These are phyloP conservation scores for Psittacara wagleri DNA, from an alignment of 2,113 vertebrate species.

Conservation along the genomic window DNA sequence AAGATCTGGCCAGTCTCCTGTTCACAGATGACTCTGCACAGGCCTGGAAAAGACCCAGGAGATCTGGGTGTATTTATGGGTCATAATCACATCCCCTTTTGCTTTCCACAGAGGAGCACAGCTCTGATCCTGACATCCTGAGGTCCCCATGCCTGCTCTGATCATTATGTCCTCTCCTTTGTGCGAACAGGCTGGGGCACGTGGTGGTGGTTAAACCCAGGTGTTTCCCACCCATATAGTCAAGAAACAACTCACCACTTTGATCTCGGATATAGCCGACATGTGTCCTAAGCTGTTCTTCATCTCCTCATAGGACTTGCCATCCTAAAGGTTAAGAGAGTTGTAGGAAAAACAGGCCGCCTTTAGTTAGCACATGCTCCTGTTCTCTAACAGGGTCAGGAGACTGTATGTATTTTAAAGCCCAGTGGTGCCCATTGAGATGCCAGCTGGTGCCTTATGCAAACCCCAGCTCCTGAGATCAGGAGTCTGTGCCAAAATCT, in stretches of 20 bases:
- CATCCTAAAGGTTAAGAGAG: slow-evolving; percentile 73
- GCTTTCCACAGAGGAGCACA: background rate
- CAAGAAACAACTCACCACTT: slow-evolving; percentile 78
- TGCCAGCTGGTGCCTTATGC: background rate
- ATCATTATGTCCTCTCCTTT: background rate
- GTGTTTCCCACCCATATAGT: background rate
- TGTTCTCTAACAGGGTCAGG: background rate
- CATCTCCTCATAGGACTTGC: slow-evolving; percentile 82
- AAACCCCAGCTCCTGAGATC: background rate
- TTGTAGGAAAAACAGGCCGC: background rate
- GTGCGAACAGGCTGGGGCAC: background rate
- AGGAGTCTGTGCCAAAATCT: background rate
- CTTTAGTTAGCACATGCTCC: background rate
- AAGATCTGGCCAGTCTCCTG: background rate
- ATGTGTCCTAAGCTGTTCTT: slow-evolving; percentile 77
- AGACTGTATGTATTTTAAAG: background rate
- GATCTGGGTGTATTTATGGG: background rate
- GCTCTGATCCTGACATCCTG: background rate
- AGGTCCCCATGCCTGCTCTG: background rate
- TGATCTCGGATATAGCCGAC: slow-evolving; percentile 78
- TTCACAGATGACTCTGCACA: background rate
- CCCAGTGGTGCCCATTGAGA: background rate
- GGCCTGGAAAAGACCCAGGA: background rate
- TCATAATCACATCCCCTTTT: background rate
- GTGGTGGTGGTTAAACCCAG: background rate